A percentile compares a stretch with the other conserved stretches of the same genome.
Conservation (phyloP, 2,797 vertebrate species). For the Clarias fuscus region DNA sequence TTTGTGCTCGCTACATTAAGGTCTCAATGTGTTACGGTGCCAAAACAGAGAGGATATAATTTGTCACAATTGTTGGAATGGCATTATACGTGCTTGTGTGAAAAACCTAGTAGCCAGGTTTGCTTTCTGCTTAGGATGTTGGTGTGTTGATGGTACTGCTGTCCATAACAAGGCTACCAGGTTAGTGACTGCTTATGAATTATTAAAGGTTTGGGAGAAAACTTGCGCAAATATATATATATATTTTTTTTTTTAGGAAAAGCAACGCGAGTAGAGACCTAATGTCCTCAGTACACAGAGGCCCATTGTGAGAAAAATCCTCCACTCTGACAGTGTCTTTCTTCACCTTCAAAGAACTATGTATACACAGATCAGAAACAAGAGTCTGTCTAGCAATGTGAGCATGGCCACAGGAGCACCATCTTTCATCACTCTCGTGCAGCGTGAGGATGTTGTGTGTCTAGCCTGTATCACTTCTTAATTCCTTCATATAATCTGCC, state of each 20-base stretch:
- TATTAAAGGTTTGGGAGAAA: background rate
- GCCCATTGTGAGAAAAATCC: background rate
- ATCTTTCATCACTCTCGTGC: background rate
- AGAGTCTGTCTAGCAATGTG: background rate
- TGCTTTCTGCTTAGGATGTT: background rate
- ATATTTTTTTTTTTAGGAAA: background rate
- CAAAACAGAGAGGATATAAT: background rate
- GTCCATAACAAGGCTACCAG: constrained; percentile 1
- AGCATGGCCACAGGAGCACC: too few relatives aligned
- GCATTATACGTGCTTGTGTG: background rate
- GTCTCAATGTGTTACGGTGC: background rate
- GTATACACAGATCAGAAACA: background rate
- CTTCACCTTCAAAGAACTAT: background rate
- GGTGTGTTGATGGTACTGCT: background rate
- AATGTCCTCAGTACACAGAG: background rate
- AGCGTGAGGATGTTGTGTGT: background rate
- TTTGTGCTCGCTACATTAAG: too few relatives aligned
- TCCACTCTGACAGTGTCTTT: background rate
- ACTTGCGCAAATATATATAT: background rate
- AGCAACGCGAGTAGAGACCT: too few relatives aligned
- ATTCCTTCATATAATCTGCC: background rate
- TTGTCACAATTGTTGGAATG: background rate
- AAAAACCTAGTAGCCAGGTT: background rate
- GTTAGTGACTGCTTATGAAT: background rate
- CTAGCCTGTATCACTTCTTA: background rate